Evolutionary conservation across 2,888 invertebrate species (phyloP).

Genomic region (Monoplex corrugatus): DNA sequence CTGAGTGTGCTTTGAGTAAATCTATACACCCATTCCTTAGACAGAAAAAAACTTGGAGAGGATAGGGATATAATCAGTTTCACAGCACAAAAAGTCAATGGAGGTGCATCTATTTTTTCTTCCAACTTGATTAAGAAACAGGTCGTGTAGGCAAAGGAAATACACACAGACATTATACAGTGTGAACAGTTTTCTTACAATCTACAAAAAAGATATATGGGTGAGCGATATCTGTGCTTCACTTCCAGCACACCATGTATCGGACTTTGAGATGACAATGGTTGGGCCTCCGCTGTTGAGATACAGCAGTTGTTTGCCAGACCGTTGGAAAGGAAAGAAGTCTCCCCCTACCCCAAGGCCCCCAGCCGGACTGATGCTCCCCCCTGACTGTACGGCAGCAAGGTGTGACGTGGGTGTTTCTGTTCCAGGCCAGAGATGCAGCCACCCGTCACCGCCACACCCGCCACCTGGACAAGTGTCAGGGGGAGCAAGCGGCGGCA

Average conservation of each 20-base stretch:
- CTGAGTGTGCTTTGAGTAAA: no score
- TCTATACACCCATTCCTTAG: no score
- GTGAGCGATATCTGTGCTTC: neutral
- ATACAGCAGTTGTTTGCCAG: constrained; percentile 29
- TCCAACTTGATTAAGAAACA: no score
- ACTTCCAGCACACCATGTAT: neutral
- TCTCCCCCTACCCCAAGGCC: neutral
- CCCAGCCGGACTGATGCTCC: neutral
- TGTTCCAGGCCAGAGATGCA: constrained; percentile 34
- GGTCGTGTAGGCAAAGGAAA: no score
- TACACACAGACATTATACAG: no score
- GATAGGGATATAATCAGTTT: no score
- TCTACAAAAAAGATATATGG: neutral
- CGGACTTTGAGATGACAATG: no score
- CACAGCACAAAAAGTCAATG: no score
- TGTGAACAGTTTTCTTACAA: no score
- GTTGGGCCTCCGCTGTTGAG: no score
- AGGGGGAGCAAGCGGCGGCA: constrained; percentile 21
- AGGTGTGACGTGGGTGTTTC: constrained; percentile 26
- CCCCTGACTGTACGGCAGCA: constrained; percentile 15
- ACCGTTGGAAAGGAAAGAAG: neutral
- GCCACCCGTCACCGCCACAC: constrained; percentile 43
- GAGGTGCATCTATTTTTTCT: no score
- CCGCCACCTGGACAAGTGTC: constrained; percentile 9
- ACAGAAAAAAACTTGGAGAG: no score